Evolutionary conservation across 2,797 vertebrate genomes (phyloP).

Genomic region (Aplochiton taeniatus): DNA sequence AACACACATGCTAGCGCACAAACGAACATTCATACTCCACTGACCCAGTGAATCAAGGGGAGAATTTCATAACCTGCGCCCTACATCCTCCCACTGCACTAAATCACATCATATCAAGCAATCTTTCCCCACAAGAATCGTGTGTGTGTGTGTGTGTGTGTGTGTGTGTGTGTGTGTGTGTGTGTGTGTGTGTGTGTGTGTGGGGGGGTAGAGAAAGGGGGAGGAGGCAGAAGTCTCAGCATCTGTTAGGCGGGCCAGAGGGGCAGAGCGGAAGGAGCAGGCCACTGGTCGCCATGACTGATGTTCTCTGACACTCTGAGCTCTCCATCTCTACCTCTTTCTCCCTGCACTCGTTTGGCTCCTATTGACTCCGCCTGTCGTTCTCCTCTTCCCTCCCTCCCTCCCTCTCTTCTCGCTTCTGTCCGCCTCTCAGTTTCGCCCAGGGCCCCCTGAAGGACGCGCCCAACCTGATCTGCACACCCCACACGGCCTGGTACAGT

Average conservation of each 20-base stretch:
- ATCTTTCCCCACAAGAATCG: not conserved
- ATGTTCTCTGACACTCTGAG: constrained; percentile 4
- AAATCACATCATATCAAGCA: not conserved
- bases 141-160: no score
- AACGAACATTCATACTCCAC: constrained; percentile 26
- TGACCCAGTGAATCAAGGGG: constrained; percentile 43
- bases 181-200: no score
- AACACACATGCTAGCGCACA: no score
- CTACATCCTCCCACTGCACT: constrained; percentile 5
- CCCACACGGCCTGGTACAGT: constrained; percentile 97
- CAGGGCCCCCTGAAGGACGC: constrained; percentile 94
- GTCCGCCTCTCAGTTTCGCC: constrained; percentile 78
- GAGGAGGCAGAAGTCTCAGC: not conserved
- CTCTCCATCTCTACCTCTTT: not conserved
- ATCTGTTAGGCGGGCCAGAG: not conserved
- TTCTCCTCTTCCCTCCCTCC: not conserved
- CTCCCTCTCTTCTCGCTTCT: not conserved
- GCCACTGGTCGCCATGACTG: not conserved
- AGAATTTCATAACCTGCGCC: not conserved
- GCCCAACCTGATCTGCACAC: constrained; percentile 95
- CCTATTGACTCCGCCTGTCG: not conserved
- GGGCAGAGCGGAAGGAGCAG: not conserved
- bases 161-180: no score
- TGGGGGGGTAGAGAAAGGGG: not conserved
- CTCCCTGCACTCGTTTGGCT: not conserved